Evolutionary conservation across 2,888 invertebrate genomes (phyloP), one percentile per base, ranked within the genome.

Genomic region (Nomada fabriciana): DNA sequence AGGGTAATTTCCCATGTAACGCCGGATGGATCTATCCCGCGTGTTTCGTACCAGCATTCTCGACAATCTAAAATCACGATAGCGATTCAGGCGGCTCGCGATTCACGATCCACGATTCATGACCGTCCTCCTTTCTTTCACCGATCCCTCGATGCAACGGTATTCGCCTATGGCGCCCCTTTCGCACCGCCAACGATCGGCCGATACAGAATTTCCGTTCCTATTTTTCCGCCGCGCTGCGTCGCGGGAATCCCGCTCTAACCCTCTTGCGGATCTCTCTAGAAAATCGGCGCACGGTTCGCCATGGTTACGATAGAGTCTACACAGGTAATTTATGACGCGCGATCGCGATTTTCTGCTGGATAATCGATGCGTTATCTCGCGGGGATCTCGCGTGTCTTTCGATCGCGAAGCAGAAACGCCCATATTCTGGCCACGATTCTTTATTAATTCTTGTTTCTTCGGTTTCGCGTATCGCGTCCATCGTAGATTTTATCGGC

Each of bases 31-130:
- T 69, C 80, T 65, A 76, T 59, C 65, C 50, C 53, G 59, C 18
- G 55, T 60, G 47, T 47, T 61, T 42, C 69, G 68, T 2, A 71
- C 80, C 67, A 63, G 79, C 85, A 83, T 89, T 81, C 85, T 77
- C 72, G 52, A 64, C 84, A 86, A 89, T 89, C 84, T 82, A 76
- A 83, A 82, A 85, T 61, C 83, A 69, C 76, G 87, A 88, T 87
- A 88, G 67, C 64, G 80, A 77, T 69, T 74, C 78, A 47, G 80
- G 57, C 61, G 69, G 67, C 57, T 74, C 70, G 63, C 86, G 85
- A 87, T 85, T 87, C 80, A 71, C 76, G 75, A 83, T 76, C 73
- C 76, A 82, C 88, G 81, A 87, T 87, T 84, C 86, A 82, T 52
- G 75, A 63, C 61, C 80, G 82, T 67, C 75, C 84, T 85, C 73